A percentile compares a stretch with the other conserved stretches of the same genome.
These are phyloP conservation scores for Euleptes europaea DNA, from an alignment of 2,113 vertebrate species.

Conservation along the genomic window DNA sequence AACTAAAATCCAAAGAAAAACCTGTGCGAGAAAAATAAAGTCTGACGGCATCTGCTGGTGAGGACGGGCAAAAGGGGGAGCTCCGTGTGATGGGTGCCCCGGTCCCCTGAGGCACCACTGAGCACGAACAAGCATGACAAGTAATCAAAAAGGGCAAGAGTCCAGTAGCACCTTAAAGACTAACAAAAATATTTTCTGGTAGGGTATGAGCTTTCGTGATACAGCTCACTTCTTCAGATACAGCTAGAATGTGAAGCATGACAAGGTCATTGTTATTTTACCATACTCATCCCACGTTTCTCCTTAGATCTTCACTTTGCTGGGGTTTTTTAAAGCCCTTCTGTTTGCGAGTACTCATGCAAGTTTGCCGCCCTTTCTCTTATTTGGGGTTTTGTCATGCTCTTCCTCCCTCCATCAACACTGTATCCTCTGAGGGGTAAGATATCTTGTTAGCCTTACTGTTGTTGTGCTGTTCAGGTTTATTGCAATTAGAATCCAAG, in stretches of 20 bases:
- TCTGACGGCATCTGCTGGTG: too few species aligned
- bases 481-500: slow-evolving; percentile 1
- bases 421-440: not conserved
- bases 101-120: too few species aligned
- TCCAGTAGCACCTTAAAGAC: too few species aligned
- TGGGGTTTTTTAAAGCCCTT: not conserved
- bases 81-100: too few species aligned
- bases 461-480: not conserved
- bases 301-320: not conserved
- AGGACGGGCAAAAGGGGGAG: too few species aligned
- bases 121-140: not conserved
- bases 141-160: too few species aligned
- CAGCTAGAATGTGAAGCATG: too few species aligned
- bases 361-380: slow-evolving; percentile 13
- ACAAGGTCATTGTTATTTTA: not conserved
- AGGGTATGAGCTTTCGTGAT: too few species aligned
- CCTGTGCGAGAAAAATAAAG: too few species aligned
- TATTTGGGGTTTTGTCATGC: not conserved
- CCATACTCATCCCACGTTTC: slow-evolving; percentile 10
- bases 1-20: too few species aligned
- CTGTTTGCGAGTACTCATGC: slow-evolving; percentile 51
- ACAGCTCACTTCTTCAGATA: too few species aligned
- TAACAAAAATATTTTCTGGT: too few species aligned
- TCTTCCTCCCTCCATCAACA: not conserved
- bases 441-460: slow-evolving; percentile 19